Conservation (phyloP, 2,113 vertebrate genomes). For the Sapayoa aenigma region DNA sequence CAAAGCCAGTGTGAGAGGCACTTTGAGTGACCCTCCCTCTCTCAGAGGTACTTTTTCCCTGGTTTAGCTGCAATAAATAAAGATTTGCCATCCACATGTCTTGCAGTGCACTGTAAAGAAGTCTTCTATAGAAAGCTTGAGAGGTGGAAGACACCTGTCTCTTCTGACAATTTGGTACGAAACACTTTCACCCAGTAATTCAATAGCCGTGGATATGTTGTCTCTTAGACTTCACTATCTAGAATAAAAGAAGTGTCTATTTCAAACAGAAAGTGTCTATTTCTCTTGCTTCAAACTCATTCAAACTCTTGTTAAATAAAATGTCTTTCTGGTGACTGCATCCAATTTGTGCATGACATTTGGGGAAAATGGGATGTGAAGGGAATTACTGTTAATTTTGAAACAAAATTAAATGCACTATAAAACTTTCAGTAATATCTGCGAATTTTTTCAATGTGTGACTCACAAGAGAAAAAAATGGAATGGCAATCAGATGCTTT, state of each 20-base stretch:
- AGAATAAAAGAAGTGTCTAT: neutral
- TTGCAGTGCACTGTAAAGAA: neutral
- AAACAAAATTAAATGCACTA: neutral
- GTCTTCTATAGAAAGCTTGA: neutral
- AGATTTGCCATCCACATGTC: neutral
- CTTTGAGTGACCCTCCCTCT: neutral
- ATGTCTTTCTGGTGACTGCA: neutral
- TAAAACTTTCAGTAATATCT: neutral
- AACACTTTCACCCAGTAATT: neutral
- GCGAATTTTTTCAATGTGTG: neutral
- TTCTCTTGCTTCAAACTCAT: conserved; percentile 6
- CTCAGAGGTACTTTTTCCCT: neutral
- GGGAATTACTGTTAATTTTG: neutral
- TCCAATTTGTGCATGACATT: neutral
- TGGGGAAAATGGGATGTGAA: neutral
- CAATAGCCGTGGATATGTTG: neutral
- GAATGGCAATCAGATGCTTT: neutral
- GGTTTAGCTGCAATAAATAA: neutral
- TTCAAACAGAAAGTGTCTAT: too few relatives aligned
- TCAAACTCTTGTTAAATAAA: neutral
- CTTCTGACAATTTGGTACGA: neutral
- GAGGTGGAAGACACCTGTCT: neutral
- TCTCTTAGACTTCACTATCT: neutral
- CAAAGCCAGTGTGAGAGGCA: neutral
- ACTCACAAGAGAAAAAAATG: neutral